These are phyloP conservation scores for Megalopta genalis DNA, from an alignment of 1,140 invertebrate genomes.

Conservation along the genomic window DNA sequence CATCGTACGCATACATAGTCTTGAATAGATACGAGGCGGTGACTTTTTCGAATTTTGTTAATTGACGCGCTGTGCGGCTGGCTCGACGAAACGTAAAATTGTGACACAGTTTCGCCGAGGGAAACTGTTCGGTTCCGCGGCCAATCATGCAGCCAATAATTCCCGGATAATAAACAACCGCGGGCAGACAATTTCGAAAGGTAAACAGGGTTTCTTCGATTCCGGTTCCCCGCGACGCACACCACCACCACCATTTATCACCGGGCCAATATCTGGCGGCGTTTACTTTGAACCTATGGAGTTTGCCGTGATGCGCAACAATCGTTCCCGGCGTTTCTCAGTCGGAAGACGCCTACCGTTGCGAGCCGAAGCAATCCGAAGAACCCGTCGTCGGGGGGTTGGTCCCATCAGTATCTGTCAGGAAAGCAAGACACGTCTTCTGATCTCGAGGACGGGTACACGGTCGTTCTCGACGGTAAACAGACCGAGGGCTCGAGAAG, in stretches of 20 bases:
- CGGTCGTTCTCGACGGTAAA: slow-evolving; percentile 42
- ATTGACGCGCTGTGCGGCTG: too few relatives aligned
- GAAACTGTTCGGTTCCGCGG: too few relatives aligned
- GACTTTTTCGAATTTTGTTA: too few relatives aligned
- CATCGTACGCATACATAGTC: too few relatives aligned
- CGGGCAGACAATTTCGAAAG: neutral
- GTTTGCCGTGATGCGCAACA: neutral
- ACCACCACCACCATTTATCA: neutral
- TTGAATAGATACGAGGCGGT: too few relatives aligned
- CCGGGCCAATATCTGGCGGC: neutral
- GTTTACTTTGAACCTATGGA: neutral
- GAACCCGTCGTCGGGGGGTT: neutral
- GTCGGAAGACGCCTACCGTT: neutral
- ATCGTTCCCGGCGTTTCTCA: neutral
- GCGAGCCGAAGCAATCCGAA: neutral
- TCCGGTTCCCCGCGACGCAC: neutral
- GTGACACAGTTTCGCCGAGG: too few relatives aligned
- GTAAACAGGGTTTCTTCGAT: neutral
- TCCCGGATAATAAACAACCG: too few relatives aligned
- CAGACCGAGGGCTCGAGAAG: slow-evolving; percentile 25
- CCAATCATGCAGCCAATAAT: too few relatives aligned
- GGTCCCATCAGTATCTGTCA: slow-evolving; percentile 30
- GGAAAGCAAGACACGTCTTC: slow-evolving; percentile 27
- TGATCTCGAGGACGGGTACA: slow-evolving; percentile 16
- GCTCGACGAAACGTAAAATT: too few relatives aligned